Conservation (phyloP, 2,888 invertebrate genomes). For the Platycnemis pennipes region DNA sequence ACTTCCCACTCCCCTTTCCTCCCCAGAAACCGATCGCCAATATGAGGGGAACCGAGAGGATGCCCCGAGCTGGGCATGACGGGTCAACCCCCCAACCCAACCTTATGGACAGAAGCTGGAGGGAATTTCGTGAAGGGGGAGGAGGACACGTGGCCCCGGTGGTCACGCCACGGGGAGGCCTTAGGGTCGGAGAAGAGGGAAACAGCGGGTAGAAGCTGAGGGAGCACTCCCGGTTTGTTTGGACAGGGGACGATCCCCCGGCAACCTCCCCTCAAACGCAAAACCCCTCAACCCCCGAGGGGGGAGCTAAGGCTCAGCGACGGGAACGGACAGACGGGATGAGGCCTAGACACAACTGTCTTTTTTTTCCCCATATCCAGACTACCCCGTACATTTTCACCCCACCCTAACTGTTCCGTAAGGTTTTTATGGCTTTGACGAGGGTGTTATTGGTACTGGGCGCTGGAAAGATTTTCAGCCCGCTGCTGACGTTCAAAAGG, state of each 20-base stretch:
- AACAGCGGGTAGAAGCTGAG: slow-evolving; percentile 21
- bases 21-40: slow-evolving; percentile 17
- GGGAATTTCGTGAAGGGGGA: background rate
- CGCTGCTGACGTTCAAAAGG: background rate
- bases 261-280: no score
- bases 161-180: background rate
- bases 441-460: background rate
- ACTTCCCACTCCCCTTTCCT: background rate
- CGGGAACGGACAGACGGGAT: background rate
- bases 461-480: background rate
- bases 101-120: background rate
- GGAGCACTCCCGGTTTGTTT: slow-evolving; percentile 30
- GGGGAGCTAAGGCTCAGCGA: background rate
- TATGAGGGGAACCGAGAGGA: background rate
- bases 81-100: background rate
- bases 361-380: background rate
- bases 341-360: background rate
- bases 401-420: no score
- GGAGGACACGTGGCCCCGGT: slow-evolving; percentile 28
- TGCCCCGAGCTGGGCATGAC: background rate
- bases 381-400: background rate
- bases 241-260: slow-evolving; percentile 25
- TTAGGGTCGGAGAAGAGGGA: background rate
- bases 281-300: background rate
- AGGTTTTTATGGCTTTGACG: slow-evolving; percentile 38